A percentile compares a stretch with the other conserved stretches of the same genome.
These are phyloP conservation scores for Tachystola acroxantha DNA, from an alignment of 2,888 invertebrate genomes.

Conservation along the genomic window DNA sequence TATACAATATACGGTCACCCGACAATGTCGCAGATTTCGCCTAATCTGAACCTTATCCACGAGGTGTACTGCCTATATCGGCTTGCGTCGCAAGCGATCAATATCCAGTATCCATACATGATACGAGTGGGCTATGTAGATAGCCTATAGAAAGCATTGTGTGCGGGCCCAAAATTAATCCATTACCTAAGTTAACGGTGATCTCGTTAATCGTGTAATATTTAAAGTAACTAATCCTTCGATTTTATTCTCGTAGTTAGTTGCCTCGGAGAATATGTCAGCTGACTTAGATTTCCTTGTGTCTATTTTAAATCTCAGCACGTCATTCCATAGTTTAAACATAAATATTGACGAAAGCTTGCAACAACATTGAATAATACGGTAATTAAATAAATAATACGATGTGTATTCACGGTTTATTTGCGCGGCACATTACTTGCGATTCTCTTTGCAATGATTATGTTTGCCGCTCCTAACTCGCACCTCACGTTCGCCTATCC, in stretches of 20 bases:
- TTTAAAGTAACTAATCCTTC: too few species aligned
- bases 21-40: slow-evolving; percentile 16
- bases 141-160: slow-evolving; percentile 17
- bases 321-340: background rate
- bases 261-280: too few species aligned
- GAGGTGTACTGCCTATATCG: slow-evolving; percentile 16
- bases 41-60: slow-evolving; percentile 21
- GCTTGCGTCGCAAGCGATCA: slow-evolving; percentile 18
- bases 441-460: slow-evolving; percentile 17
- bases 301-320: slow-evolving; percentile 1
- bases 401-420: slow-evolving; percentile 17
- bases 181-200: slow-evolving; percentile 8
- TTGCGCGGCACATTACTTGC: slow-evolving; percentile 19
- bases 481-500: slow-evolving; percentile 13
- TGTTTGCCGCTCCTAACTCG: background rate
- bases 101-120: slow-evolving; percentile 22
- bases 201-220: background rate
- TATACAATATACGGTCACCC: slow-evolving; percentile 27
- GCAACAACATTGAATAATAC: slow-evolving; percentile 12
- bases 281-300: background rate
- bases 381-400: slow-evolving; percentile 14
- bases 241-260: too few species aligned
- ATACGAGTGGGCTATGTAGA: slow-evolving; percentile 21
- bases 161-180: slow-evolving; percentile 15
- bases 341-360: slow-evolving; percentile 14